phyloP scores from a whole-genome alignment of 2,888 invertebrate species.

The Trachelus tabidus region DNA sequence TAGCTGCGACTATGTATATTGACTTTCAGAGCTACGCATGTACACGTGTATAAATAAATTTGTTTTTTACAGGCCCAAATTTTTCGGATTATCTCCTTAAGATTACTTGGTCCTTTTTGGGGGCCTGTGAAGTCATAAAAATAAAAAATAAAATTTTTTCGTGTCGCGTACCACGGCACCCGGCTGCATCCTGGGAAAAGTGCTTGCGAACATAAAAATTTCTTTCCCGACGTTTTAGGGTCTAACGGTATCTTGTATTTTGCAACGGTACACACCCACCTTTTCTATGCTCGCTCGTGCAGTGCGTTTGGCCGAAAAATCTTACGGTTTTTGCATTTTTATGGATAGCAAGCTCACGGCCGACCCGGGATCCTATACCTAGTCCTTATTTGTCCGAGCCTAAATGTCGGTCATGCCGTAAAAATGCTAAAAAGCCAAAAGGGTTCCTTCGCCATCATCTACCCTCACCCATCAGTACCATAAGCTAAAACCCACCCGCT shows the following conservation, averaged over 20 bases:
- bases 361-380: constrained; percentile 9
- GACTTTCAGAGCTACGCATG: not conserved
- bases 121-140: not conserved
- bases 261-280: constrained; percentile 24
- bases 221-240: constrained; percentile 8
- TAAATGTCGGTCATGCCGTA: constrained; percentile 47
- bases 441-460: constrained; percentile 4
- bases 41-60: constrained; percentile 21
- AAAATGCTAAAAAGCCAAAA: constrained; percentile 29
- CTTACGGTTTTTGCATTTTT: constrained; percentile 44
- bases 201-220: constrained; percentile 25
- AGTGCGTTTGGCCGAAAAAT: constrained; percentile 15
- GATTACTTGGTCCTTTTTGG: constrained; percentile 3
- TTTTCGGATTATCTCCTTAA: constrained; percentile 17
- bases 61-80: constrained; percentile 1
- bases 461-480: not conserved
- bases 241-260: constrained; percentile 37
- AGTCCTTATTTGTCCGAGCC: constrained; percentile 8
- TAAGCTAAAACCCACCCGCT: not conserved
- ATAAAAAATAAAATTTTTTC: not conserved
- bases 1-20: not conserved
- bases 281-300: constrained; percentile 18
- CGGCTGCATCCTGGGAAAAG: not conserved
- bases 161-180: not conserved
- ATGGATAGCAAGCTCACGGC: constrained; percentile 31